Evolutionary conservation across 2,797 vertebrate genomes (phyloP), one percentile per base, ranked within the genome.

Genomic region (Nyctalus aviator): DNA sequence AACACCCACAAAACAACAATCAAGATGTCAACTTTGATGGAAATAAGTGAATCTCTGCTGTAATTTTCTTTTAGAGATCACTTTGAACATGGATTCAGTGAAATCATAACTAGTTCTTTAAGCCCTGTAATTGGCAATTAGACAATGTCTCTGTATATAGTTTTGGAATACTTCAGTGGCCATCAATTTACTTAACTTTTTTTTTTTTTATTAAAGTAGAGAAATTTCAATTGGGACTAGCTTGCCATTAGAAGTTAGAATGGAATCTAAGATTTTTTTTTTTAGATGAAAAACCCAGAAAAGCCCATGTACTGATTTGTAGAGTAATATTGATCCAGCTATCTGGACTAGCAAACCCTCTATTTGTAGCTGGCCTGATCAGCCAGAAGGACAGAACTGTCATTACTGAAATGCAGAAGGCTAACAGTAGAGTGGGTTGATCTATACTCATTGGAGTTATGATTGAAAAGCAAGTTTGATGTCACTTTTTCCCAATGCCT

Each of bases 1-100:
- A 82, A 85, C 21, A n/a, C 62, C 82, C 57, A 14, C 76, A 71
- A 64, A 95, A 35, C 66, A 62, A 32, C 15, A 71, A 27, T 88
- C 17, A 88, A 90, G 48, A 72, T 66, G 73, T 93, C 59, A 75
- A 6, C 14, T 62, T 87, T 6, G 73, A 48, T 62, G 46, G 35
- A 73, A 85, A 83, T 55, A 68, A 85, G 57, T 35, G 37, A 86
- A 64, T 37, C 3, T 18, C 17, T 83, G 71, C 32, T 71, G 17
- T 8, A 6, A 72, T 20, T 62, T 66, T 50, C 53, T 55, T 73
- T 78, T 44, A 41, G 13, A 84, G 14, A 27, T 23, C 46, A 23
- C 35, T 55, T 78, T 84, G 46, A 62, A 46, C 18, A 12, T 25
- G 18, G 5, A 32, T 66, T 79, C 44, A 68, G 1, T 66, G 37